Evolutionary conservation across 1,140 invertebrate genomes (phyloP).

Genomic region (Zaprionus camerounensis): DNA sequence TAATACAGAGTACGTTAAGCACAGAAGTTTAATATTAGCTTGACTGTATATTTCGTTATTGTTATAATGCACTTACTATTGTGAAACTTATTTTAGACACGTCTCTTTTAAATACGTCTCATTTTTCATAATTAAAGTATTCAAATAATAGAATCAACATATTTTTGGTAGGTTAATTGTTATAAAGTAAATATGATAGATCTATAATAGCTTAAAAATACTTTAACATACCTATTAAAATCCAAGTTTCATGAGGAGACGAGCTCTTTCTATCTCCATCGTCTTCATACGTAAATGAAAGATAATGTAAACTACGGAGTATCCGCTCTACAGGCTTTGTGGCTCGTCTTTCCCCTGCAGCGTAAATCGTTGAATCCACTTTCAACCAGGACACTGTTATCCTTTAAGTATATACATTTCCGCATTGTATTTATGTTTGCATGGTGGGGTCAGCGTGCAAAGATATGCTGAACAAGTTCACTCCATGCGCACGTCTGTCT

Average conservation of each 20-base stretch:
- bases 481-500: slow-evolving; percentile 54
- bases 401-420: slow-evolving; percentile 18
- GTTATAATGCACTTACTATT: no score
- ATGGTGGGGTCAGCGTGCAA: slow-evolving; percentile 58
- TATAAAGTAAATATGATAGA: background rate
- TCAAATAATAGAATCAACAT: no score
- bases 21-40: no score
- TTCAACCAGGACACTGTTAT: slow-evolving; percentile 5
- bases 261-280: background rate
- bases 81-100: no score
- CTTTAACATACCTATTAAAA: background rate
- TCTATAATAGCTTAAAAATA: background rate
- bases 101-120: no score
- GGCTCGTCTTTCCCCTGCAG: background rate
- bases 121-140: no score
- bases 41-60: no score
- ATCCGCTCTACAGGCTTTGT: background rate
- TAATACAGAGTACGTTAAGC: no score
- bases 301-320: background rate
- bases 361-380: slow-evolving; percentile 4
- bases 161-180: background rate
- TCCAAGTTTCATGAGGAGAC: background rate
- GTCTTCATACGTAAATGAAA: background rate
- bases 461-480: slow-evolving; percentile 74
- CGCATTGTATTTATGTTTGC: slow-evolving; percentile 9